A percentile compares a stretch with the other conserved stretches of the same genome.
These are phyloP conservation scores for Euzophera pinguis DNA, from an alignment of 2,888 invertebrate species.

Conservation along the genomic window DNA sequence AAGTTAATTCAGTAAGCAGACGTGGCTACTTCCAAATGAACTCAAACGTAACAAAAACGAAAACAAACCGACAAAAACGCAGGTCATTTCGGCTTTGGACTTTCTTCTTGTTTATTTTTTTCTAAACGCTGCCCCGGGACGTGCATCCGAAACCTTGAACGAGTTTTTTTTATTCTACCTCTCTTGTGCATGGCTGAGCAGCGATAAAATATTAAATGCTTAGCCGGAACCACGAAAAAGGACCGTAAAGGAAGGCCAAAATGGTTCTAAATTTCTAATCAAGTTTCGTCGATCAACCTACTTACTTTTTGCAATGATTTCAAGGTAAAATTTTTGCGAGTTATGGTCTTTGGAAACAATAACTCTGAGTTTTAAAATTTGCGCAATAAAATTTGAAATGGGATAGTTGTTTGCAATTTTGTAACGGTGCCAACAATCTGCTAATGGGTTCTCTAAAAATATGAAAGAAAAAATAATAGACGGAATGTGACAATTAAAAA, in stretches of 20 bases:
- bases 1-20: conserved; percentile 77
- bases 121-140: conserved; percentile 69
- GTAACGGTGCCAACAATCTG: conserved; percentile 42
- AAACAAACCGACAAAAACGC: conserved; percentile 78
- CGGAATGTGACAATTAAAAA: background rate
- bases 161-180: conserved; percentile 59
- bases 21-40: conserved; percentile 78
- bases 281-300: conserved; percentile 57
- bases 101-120: conserved; percentile 74
- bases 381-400: conserved; percentile 34
- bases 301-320: conserved; percentile 59
- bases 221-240: conserved; percentile 53
- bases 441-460: conserved; percentile 35
- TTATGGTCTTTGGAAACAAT: conserved; percentile 27
- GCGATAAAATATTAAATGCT: conserved; percentile 73
- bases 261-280: conserved; percentile 70
- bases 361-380: conserved; percentile 33
- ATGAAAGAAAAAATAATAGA: conserved; percentile 15
- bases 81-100: conserved; percentile 75
- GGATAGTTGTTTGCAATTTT: conserved; percentile 32
- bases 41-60: conserved; percentile 78
- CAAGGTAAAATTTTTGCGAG: conserved; percentile 52
- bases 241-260: conserved; percentile 55
- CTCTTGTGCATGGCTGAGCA: conserved; percentile 66
- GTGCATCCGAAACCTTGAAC: conserved; percentile 74